phyloP scores from a whole-genome alignment of 64 coral and sea anemone species.

The Stichodactyla helianthus region DNA sequence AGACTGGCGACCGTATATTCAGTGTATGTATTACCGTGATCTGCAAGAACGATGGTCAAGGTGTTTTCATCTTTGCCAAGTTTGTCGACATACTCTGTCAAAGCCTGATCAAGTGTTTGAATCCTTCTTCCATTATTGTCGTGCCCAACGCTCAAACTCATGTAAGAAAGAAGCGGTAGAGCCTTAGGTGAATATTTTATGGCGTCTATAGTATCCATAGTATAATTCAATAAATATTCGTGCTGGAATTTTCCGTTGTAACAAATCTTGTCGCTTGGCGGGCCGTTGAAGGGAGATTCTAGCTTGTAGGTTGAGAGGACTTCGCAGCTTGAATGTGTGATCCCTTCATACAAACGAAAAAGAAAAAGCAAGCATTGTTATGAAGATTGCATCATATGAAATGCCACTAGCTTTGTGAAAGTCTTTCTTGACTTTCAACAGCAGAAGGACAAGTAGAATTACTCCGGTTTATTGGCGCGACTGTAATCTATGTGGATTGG shows the following conservation, averaged over 20 bases:
- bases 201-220: constrained; percentile 27
- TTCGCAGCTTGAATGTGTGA: constrained; percentile 80
- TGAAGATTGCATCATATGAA: not conserved
- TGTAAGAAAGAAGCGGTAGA: constrained; percentile 48
- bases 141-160: constrained; percentile 43
- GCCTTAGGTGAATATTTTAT: not conserved
- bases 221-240: constrained; percentile 51
- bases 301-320: constrained; percentile 17
- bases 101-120: constrained; percentile 44
- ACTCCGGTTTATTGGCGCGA: no score
- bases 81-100: constrained; percentile 27
- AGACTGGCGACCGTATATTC: constrained; percentile 21
- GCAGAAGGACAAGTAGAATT: no score
- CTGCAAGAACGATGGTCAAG: constrained; percentile 59
- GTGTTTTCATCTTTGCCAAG: constrained; percentile 42
- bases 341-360: constrained; percentile 41
- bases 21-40: constrained; percentile 71
- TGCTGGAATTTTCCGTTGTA: constrained; percentile 89
- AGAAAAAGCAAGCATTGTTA: not conserved
- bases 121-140: constrained; percentile 43
- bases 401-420: no score
- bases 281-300: constrained; percentile 51
- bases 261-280: constrained; percentile 56
- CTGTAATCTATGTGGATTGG: no score
- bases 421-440: no score